These are phyloP conservation scores for Picathartes gymnocephalus DNA, from an alignment of 2,113 vertebrate genomes.

Conservation along the genomic window DNA sequence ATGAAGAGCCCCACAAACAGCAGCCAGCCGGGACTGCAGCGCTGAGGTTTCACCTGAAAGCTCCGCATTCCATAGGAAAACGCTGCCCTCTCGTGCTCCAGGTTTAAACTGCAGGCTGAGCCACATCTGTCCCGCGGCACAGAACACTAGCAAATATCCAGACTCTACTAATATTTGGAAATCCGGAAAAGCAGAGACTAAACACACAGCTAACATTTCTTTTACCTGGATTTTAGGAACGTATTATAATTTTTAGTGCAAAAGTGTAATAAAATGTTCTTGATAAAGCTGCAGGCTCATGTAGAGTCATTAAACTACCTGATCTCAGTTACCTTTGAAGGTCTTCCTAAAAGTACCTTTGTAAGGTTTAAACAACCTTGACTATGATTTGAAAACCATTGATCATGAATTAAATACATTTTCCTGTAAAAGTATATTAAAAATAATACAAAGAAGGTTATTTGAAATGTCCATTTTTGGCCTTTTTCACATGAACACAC, in stretches of 20 bases:
- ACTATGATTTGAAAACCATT: not conserved
- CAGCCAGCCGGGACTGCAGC: not conserved
- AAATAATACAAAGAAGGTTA: not conserved
- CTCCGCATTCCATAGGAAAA: not conserved
- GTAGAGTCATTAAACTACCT: not conserved
- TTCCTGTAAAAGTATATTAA: not conserved
- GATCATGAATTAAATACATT: not conserved
- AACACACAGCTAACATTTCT: not conserved
- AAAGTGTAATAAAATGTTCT: not conserved
- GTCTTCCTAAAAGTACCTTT: not conserved
- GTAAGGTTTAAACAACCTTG: not conserved
- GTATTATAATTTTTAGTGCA: not conserved
- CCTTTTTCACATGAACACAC: not conserved
- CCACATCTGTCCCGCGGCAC: accelerated
- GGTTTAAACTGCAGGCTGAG: not conserved
- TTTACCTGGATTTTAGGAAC: not conserved
- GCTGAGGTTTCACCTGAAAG: not conserved
- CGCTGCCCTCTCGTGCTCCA: slow-evolving; percentile 37
- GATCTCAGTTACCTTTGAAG: not conserved
- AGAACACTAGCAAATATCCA: accelerated
- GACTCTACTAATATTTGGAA: not conserved
- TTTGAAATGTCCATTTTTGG: not conserved
- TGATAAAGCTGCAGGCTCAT: not conserved
- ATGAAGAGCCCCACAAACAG: too few species aligned
- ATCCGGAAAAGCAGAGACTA: not conserved